These are phyloP conservation scores for Heliconius sara DNA, from an alignment of 2,888 invertebrate species.

Conservation along the genomic window DNA sequence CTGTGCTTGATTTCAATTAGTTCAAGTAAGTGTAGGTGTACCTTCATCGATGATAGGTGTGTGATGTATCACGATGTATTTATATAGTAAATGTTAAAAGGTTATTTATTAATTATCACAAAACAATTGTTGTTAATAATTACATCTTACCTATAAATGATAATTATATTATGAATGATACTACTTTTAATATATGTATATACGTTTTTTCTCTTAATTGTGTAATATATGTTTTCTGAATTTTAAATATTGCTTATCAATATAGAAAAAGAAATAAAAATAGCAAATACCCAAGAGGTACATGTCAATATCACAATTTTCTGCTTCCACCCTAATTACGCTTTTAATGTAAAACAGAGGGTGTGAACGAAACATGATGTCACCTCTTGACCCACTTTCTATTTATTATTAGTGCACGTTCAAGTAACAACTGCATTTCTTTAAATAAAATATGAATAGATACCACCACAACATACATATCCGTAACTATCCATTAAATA, in stretches of 20 bases:
- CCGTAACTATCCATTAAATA: not conserved
- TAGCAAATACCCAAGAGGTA: not conserved
- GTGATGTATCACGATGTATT: not conserved
- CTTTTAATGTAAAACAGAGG: slow-evolving; percentile 27
- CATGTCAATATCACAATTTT: not conserved
- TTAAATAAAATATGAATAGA: slow-evolving; percentile 30
- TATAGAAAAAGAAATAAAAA: not conserved
- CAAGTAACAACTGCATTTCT: slow-evolving; percentile 22
- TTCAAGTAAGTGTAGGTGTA: not conserved
- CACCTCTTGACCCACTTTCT: slow-evolving; percentile 45
- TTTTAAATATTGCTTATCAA: too few species aligned
- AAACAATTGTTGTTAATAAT: too few species aligned
- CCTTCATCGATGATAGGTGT: not conserved
- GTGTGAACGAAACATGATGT: slow-evolving; percentile 38
- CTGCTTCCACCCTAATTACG: slow-evolving; percentile 32
- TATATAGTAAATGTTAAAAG: too few species aligned
- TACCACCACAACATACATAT: not conserved
- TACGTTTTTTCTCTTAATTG: too few species aligned
- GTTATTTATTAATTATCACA: too few species aligned
- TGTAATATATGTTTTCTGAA: too few species aligned
- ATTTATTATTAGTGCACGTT: slow-evolving; percentile 27
- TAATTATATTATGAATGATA: too few species aligned
- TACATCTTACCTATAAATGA: too few species aligned
- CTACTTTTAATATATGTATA: too few species aligned
- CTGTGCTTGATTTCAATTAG: not conserved